Conservation (phyloP, 2,888 invertebrate species). For the Pemphredon lugubris region DNA sequence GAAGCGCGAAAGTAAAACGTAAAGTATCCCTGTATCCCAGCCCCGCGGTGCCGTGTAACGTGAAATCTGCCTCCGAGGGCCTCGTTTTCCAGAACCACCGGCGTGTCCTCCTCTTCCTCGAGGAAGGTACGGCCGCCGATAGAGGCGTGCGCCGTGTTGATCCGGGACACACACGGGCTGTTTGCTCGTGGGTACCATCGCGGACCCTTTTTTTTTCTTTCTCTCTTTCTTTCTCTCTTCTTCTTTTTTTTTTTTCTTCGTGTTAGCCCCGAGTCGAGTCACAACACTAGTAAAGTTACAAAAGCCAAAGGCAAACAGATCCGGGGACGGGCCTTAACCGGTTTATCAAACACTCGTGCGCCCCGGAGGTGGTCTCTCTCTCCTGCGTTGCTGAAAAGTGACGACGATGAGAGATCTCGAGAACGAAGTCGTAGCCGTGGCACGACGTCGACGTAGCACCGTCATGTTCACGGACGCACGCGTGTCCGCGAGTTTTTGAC, state of each 20-base stretch:
- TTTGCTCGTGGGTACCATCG: slow-evolving; percentile 73
- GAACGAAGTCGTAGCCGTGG: slow-evolving; percentile 40
- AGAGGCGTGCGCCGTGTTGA: slow-evolving; percentile 70
- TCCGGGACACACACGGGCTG: slow-evolving; percentile 72
- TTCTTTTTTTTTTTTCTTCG: no score
- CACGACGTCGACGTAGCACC: slow-evolving; percentile 50
- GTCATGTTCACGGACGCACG: slow-evolving; percentile 38
- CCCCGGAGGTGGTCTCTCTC: slow-evolving; percentile 59
- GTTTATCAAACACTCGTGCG: slow-evolving; percentile 75
- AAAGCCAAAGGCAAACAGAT: slow-evolving; percentile 76
- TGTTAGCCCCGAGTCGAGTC: slow-evolving; percentile 67
- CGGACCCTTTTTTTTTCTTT: slow-evolving; percentile 70
- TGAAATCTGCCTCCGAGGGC: slow-evolving; percentile 23
- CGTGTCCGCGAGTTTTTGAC: not conserved
- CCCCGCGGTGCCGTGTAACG: slow-evolving; percentile 17
- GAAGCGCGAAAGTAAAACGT: not conserved
- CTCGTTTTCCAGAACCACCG: slow-evolving; percentile 18
- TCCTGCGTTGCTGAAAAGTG: slow-evolving; percentile 54
- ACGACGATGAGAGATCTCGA: slow-evolving; percentile 56
- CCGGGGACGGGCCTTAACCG: slow-evolving; percentile 73
- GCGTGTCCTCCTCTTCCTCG: slow-evolving; percentile 28
- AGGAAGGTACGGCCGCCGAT: slow-evolving; percentile 55
- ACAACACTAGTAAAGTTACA: slow-evolving; percentile 78
- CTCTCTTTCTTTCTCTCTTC: no score
- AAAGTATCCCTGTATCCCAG: slow-evolving; percentile 1